Base-by-base conservation (phyloP, 2,797 vertebrate genomes). In the Melanotaenia trifasciata region DNA sequence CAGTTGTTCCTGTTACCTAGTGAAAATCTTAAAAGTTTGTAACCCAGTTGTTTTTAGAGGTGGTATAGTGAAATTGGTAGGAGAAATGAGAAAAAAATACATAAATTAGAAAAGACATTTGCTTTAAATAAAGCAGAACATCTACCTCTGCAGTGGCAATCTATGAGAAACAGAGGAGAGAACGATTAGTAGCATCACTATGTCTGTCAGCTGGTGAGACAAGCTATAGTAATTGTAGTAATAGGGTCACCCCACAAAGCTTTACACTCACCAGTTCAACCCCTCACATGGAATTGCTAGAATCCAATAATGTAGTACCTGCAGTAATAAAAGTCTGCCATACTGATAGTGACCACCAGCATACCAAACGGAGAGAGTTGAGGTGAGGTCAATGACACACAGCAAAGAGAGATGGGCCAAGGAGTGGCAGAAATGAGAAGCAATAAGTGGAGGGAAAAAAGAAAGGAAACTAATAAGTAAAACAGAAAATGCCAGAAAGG, bases 381-480 rank as follows among this genome's bases (percentile, higher is more conserved):
- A 81, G 50, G 57, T 61, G 51, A 86, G 84, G 81, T 85, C 80
- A 90, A 12, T 74, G 85, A 80, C 58, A 79, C 62, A 77, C 26
- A 72, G 53, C 5, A 38, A 58, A 56, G 36, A 68, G 45, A 75
- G 35, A 72, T 35, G 18, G 28, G 20, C 33, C 58, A 67, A 62
- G 72, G 67, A 72, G 45, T 45, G 60, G 63, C 28, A 65, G 32
- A 50, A 75, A 61, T 64, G 36, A 71, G 76, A 53, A 63, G 30
- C 33, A 67, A 30, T 16, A 61, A 28, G 40, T 22, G 6, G 30
- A 54, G 45, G 38, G 30, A 22, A 28, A 47, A n/a, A 47, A 54
- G 16, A 75, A 20, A 45, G 20, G 13, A 28, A 40, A 62, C 8
- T n/a, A 59, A 66, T 58, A 11, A 69, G 13, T 11, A 28, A 50